Conservation (phyloP, 37 sponge, comb jelly and placozoan genomes). For the Haliclona indistincta region DNA sequence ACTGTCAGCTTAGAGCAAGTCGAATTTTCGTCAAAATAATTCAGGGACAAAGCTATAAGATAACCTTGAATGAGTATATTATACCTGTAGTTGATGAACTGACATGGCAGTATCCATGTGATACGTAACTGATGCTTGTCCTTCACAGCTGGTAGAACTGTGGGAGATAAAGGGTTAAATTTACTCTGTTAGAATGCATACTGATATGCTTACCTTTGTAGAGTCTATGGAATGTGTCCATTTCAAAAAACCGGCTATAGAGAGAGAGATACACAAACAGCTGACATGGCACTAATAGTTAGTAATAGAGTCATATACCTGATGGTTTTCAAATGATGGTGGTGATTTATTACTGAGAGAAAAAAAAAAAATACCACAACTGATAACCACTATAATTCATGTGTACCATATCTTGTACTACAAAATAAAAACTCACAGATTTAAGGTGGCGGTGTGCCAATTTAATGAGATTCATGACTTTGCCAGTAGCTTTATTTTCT, state of each 20-base stretch:
- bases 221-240: slow-evolving; percentile 26
- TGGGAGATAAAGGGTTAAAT: neutral
- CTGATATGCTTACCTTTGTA: slow-evolving; percentile 48
- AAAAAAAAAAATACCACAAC: neutral
- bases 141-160: slow-evolving; percentile 68
- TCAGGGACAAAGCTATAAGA: no score
- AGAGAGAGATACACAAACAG: neutral
- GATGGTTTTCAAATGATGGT: slow-evolving; percentile 5
- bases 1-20: no score
- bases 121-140: slow-evolving; percentile 50
- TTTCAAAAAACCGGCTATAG: no score
- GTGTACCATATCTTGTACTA: no score
- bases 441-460: no score
- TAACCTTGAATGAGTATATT: no score
- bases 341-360: slow-evolving; percentile 23
- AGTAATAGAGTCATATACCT: no score
- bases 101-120: slow-evolving; percentile 61
- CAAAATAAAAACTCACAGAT: neutral
- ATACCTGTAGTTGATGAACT: slow-evolving; percentile 59
- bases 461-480: no score
- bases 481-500: no score
- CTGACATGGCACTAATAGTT: neutral
- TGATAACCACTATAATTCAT: neutral
- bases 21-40: no score
- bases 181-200: neutral